Percentiles rank a stretch among this genome's conserved stretches.
Evolutionary conservation across 2,888 invertebrate species (phyloP).

Genomic region (Saturnia pavonia): DNA sequence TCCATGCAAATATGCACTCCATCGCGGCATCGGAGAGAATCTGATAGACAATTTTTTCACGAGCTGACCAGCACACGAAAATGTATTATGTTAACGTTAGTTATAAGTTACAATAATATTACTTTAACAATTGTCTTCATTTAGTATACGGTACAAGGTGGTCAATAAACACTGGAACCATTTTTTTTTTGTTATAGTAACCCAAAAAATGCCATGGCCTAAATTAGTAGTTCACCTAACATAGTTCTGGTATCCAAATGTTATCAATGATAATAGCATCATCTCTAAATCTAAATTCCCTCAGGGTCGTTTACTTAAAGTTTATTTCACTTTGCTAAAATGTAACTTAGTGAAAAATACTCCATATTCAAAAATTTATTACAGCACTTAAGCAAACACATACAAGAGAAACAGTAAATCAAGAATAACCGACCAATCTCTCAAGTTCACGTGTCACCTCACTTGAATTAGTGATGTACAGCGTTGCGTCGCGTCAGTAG

Average conservation of each 20-base stretch:
- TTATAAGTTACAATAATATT: no score
- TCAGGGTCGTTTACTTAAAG: slow-evolving; percentile 4
- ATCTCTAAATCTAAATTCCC: neutral
- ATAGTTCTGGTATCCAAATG: neutral
- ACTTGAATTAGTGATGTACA: slow-evolving; percentile 56
- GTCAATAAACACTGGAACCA: no score
- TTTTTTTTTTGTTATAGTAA: neutral
- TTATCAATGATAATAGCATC: neutral
- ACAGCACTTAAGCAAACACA: slow-evolving; percentile 30
- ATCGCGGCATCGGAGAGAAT: no score
- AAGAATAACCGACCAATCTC: slow-evolving; percentile 36
- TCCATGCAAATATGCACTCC: no score
- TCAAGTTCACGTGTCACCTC: slow-evolving; percentile 46
- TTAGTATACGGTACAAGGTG: no score
- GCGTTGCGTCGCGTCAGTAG: slow-evolving; percentile 53
- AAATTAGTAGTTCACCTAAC: neutral
- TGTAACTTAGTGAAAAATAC: slow-evolving; percentile 13
- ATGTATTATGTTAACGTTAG: no score
- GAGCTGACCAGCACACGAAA: no score
- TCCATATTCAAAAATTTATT: slow-evolving; percentile 22
- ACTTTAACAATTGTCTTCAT: no score
- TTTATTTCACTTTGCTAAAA: slow-evolving; percentile 5
- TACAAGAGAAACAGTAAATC: slow-evolving; percentile 38
- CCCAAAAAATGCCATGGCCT: neutral
- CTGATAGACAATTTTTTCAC: no score